Conservation (phyloP, 2,797 vertebrate genomes). For the Xerus rutilus region DNA sequence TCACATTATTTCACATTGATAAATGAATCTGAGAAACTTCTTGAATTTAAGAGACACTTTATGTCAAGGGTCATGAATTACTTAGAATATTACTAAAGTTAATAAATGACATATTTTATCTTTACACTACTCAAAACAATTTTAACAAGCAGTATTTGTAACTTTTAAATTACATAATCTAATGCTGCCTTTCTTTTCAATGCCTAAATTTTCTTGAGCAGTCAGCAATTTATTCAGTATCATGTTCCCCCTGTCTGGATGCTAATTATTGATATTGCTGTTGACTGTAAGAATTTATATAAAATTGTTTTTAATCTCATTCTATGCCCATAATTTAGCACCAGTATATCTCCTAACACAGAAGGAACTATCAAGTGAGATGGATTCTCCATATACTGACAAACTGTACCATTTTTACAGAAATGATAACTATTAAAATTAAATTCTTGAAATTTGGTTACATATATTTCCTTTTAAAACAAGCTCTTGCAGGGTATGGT, state of each 20-base stretch:
- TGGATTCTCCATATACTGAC: not conserved
- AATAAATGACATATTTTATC: not conserved
- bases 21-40: not conserved
- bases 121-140: not conserved
- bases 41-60: not conserved
- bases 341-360: not conserved
- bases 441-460: not conserved
- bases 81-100: not conserved
- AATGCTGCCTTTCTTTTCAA: not conserved
- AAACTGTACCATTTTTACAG: not conserved
- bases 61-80: not conserved
- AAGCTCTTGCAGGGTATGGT: too few relatives aligned
- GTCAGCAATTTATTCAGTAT: not conserved
- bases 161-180: slow-evolving; percentile 11
- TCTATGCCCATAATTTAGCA: not conserved
- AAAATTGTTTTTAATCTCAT: not conserved
- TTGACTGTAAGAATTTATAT: not conserved
- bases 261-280: not conserved
- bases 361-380: not conserved
- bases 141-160: not conserved
- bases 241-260: not conserved
- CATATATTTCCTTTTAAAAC: slow-evolving; percentile 11
- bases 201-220: not conserved
- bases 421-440: not conserved
- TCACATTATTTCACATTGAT: not conserved